phyloP scores from a whole-genome alignment of 2,888 invertebrate species.

The Poecilobothrus nobilitatus region DNA sequence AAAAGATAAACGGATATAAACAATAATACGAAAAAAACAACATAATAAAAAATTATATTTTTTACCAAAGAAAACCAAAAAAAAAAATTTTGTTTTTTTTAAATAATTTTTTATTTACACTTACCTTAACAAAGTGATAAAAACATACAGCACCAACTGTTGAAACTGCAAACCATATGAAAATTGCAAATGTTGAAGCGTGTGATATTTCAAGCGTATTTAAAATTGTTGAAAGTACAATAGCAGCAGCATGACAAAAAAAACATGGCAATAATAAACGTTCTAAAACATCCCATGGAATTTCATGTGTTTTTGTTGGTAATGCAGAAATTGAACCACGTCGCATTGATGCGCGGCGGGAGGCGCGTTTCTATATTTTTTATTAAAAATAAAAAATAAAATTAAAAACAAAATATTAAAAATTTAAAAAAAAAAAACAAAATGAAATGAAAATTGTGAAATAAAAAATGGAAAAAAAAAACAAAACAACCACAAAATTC shows the following conservation, averaged over 20 bases:
- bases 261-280: slow-evolving; percentile 67
- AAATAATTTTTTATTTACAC: slow-evolving; percentile 24
- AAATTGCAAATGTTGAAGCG: slow-evolving; percentile 67
- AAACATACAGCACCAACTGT: slow-evolving; percentile 68
- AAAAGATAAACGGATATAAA: background rate
- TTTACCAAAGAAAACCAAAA: no score
- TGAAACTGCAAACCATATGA: slow-evolving; percentile 66
- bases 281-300: slow-evolving; percentile 62
- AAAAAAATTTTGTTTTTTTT: slow-evolving; percentile 8
- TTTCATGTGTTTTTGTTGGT: slow-evolving; percentile 52
- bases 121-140: slow-evolving; percentile 78
- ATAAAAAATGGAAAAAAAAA: no score
- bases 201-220: slow-evolving; percentile 65
- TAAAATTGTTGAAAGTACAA: slow-evolving; percentile 62
- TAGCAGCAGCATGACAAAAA: slow-evolving; percentile 71
- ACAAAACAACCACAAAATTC: no score
- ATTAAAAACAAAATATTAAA: background rate
- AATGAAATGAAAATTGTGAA: no score
- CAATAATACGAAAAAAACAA: background rate
- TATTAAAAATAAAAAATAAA: slow-evolving; percentile 18
- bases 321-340: slow-evolving; percentile 52
- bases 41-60: background rate
- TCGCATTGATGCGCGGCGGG: slow-evolving; percentile 50
- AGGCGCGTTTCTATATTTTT: slow-evolving; percentile 41
- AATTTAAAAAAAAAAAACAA: no score